A percentile compares a stretch with the other conserved stretches of the same genome.
These are phyloP conservation scores for Sarcophaga peregrina DNA, from an alignment of 1,140 invertebrate genomes.

Conservation along the genomic window DNA sequence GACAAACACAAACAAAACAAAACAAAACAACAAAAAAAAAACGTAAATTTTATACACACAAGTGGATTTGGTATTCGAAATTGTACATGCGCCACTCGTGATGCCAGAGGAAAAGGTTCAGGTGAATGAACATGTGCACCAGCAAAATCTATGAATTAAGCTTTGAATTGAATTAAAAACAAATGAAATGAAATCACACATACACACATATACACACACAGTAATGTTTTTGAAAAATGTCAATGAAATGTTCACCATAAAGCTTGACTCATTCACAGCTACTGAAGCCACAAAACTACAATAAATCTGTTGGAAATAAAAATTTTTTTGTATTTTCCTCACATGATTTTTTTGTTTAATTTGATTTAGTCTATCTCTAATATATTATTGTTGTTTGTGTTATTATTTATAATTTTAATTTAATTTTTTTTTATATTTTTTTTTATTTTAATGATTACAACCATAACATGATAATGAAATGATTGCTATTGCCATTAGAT, in stretches of 20 bases:
- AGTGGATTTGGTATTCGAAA: background rate
- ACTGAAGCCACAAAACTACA: no score
- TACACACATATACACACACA: no score
- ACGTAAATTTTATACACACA: background rate
- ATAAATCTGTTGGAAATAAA: background rate
- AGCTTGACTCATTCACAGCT: no score
- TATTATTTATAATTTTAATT: no score
- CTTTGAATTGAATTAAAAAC: background rate
- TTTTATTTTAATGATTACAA: slow-evolving; percentile 11
- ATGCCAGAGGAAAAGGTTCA: background rate
- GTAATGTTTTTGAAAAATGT: slow-evolving; percentile 7
- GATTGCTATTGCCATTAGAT: slow-evolving; percentile 33
- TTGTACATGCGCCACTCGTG: background rate
- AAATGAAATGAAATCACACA: background rate
- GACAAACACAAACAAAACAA: no score
- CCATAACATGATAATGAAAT: slow-evolving; percentile 33
- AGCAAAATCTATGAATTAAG: background rate
- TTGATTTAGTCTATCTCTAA: no score
- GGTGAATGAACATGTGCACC: slow-evolving; percentile 3
- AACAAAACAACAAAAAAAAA: no score
- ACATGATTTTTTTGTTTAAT: background rate
- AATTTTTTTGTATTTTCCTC: background rate
- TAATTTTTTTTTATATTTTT: background rate
- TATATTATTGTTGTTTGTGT: no score
- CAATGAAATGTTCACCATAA: background rate